Conservation (phyloP, 2,113 vertebrate species). For the Symphodus melops region DNA sequence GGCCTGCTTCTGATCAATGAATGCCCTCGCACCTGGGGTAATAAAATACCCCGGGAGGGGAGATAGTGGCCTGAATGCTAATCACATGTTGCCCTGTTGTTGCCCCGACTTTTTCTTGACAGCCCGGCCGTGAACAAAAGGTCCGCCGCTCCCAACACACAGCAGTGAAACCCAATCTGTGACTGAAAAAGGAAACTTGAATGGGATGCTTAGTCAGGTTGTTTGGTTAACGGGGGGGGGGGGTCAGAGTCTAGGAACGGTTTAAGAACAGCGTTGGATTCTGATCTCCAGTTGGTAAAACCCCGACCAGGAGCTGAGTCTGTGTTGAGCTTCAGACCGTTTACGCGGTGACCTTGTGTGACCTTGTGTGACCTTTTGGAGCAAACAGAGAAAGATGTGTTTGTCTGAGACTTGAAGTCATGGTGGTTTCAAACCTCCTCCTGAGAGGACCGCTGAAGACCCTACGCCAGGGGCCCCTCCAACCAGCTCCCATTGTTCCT, state of each 20-base stretch:
- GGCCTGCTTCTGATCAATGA: conserved; percentile 86
- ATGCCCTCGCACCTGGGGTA: conserved; percentile 88
- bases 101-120: conserved; percentile 77
- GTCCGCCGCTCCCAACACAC: conserved; percentile 61
- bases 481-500: too few species aligned
- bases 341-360: too few species aligned
- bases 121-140: conserved; percentile 72
- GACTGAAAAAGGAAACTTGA: conserved; percentile 61
- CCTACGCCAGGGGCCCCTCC: too few species aligned
- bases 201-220: conserved; percentile 64
- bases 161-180: conserved; percentile 73
- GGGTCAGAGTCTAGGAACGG: conserved; percentile 10
- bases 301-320: not conserved
- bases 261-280: not conserved
- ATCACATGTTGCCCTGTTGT: conserved; percentile 83
- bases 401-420: too few species aligned
- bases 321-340: too few species aligned
- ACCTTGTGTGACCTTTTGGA: too few species aligned
- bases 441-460: too few species aligned
- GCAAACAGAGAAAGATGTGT: too few species aligned
- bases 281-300: conserved; percentile 14
- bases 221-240: conserved; percentile 49
- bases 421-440: too few species aligned
- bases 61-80: conserved; percentile 82
- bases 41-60: conserved; percentile 84